phyloP scores from a whole-genome alignment of 2,888 invertebrate species.

The Zeuzera pyrina region DNA sequence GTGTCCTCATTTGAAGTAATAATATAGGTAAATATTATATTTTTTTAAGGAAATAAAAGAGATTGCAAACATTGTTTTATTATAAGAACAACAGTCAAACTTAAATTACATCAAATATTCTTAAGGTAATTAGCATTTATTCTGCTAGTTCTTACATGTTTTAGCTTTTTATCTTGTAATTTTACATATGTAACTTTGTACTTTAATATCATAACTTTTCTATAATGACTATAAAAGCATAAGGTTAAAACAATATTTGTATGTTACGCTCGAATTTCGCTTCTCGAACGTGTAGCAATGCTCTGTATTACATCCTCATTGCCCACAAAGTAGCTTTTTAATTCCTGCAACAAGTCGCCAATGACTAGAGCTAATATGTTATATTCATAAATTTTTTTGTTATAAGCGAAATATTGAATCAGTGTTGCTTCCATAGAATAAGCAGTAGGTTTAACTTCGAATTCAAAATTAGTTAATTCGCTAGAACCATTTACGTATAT shows the following conservation, averaged over 20 bases:
- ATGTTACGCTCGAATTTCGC: conserved; percentile 14
- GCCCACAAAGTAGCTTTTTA: conserved; percentile 24
- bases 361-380: conserved; percentile 27
- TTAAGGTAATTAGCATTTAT: no score
- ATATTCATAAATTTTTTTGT: conserved; percentile 50
- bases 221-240: no score
- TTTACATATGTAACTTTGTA: no score
- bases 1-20: no score
- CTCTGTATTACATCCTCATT: conserved; percentile 25
- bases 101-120: no score
- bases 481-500: conserved; percentile 33
- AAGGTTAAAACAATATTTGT: not conserved
- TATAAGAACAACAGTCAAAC: no score
- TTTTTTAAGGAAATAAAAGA: no score
- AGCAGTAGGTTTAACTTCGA: conserved; percentile 34
- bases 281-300: conserved; percentile 25
- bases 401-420: conserved; percentile 37
- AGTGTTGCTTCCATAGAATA: conserved; percentile 34
- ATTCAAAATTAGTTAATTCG: conserved; percentile 21
- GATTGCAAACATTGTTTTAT: no score
- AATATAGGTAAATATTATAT: no score
- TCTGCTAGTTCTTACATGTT: no score
- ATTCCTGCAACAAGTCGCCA: conserved; percentile 17
- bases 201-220: no score
- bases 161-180: no score